Percentiles rank a stretch among this genome's conserved stretches.
These are phyloP conservation scores for Adelphocoris suturalis DNA, from an alignment of 2,888 invertebrate genomes.

Conservation along the genomic window DNA sequence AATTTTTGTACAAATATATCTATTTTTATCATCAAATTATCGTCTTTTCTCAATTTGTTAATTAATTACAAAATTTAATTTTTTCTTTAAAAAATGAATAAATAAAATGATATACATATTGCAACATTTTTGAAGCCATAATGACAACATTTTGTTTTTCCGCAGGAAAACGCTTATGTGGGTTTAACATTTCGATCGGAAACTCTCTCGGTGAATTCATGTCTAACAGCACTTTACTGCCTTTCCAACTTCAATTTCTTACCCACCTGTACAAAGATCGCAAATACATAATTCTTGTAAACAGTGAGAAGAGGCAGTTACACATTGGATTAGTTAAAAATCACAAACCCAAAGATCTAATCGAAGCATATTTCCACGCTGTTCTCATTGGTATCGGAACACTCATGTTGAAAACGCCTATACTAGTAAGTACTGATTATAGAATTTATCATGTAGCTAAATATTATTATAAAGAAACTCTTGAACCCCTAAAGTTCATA, in stretches of 20 bases:
- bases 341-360: conserved; percentile 81
- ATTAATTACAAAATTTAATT: too few relatives aligned
- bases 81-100: too few relatives aligned
- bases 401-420: not conserved
- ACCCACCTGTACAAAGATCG: conserved; percentile 80
- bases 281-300: conserved; percentile 82
- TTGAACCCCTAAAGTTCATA: too few relatives aligned
- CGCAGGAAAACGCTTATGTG: conserved; percentile 83
- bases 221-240: conserved; percentile 75
- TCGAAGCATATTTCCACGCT: conserved; percentile 85
- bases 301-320: conserved; percentile 80
- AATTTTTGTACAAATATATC: too few relatives aligned
- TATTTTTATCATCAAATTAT: too few relatives aligned
- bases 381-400: conserved; percentile 56
- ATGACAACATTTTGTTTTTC: conserved; percentile 77
- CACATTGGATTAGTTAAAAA: conserved; percentile 81
- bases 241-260: conserved; percentile 79
- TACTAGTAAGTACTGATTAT: not conserved
- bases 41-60: too few relatives aligned
- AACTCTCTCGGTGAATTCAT: conserved; percentile 80
- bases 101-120: too few relatives aligned
- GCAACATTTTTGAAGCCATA: too few relatives aligned
- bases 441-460: not conserved
- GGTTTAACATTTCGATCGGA: conserved; percentile 83
- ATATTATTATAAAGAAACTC: too few relatives aligned